A percentile compares a stretch with the other conserved stretches of the same genome.
Evolutionary conservation across 2,888 invertebrate genomes (phyloP).

Genomic region (Drosophila recens): DNA sequence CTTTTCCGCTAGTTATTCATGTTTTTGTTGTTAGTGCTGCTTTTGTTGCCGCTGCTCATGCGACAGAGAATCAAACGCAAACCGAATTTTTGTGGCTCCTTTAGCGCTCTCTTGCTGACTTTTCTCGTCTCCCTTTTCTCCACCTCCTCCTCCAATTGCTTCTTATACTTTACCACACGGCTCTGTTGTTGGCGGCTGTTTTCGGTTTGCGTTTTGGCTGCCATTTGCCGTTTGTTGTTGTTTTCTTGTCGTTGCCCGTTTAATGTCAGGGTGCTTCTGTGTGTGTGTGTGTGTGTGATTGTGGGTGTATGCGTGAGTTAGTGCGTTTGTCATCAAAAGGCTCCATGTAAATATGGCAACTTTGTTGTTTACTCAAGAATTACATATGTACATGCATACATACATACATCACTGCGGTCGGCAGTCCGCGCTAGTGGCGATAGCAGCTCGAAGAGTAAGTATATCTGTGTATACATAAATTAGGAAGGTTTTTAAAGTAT

Average conservation of each 20-base stretch:
- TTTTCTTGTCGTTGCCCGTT: constrained; percentile 52
- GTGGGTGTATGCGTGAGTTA: constrained; percentile 28
- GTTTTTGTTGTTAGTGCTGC: constrained; percentile 10
- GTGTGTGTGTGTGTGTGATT: constrained; percentile 11
- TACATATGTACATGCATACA: background rate
- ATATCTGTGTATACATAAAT: background rate
- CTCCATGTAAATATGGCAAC: constrained; percentile 42
- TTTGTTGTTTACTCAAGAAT: constrained; percentile 28
- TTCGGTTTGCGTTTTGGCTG: constrained; percentile 64
- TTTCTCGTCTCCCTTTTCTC: background rate
- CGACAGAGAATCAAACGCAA: constrained; percentile 74
- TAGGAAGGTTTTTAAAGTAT: constrained; percentile 1
- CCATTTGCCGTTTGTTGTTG: constrained; percentile 61
- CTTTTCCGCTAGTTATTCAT: background rate
- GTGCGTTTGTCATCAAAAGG: constrained; percentile 55
- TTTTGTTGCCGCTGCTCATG: constrained; percentile 41
- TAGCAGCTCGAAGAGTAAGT: background rate
- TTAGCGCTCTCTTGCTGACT: constrained; percentile 29
- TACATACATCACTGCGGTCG: too few species aligned
- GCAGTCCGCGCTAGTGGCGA: too few species aligned
- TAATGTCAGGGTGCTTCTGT: constrained; percentile 30
- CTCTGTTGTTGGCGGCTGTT: constrained; percentile 43
- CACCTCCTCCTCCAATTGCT: background rate
- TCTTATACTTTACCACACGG: constrained; percentile 6
- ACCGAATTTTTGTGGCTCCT: constrained; percentile 78